Evolutionary conservation across 2,888 invertebrate species (phyloP), one percentile per base, ranked within the genome.

Genomic region (Caenorhabditis doughertyi): DNA sequence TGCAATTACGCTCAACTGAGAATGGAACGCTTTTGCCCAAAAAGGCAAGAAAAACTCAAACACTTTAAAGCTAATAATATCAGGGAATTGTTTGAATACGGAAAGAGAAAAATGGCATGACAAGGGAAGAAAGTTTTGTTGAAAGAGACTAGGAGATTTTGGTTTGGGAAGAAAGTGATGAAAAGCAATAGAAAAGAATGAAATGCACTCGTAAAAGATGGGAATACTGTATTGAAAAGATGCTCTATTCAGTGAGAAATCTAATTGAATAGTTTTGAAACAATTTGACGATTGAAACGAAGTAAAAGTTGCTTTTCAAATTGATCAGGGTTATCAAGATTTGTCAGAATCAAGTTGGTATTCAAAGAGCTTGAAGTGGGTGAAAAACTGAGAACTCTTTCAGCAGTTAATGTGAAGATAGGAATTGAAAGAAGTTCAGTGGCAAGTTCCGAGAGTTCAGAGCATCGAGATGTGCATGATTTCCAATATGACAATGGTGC

Each of bases 361-460:
- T 85, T 84, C 13, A 79, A 47, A 21, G 65, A 49, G 5, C 42
- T 44, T 49, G 73, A 49, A 27, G 56, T 44, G 13, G 64, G 23
- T 2, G 72, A 53, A 29, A 77, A 81, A 21, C 65, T 72, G 16
- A 89, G 71, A 2, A 85, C 84, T 18, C 80, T 62, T 29, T 85
- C 85, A 23, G 83, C 73, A 1, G 87, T 70, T 18, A 88, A 79
- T 18, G 89, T 87, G 25, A 81, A 86, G 9, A 89, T 84, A 1
- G 89, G 90, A 42, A 88, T 85, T 42, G 85, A 85, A 18, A 90
- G 80, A 16, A 90, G 84, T 56, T 89, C 88, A 47, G 80, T 73
- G 65, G 90, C 90, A 35, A 88, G 70, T 32, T 90, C 89, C 23
- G 89, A 76, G 32, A 90, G 72, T 65, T 76, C 70, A 2, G 70